Evolutionary conservation across 2,888 invertebrate species (phyloP).

Genomic region (Coleophora flavipennella): DNA sequence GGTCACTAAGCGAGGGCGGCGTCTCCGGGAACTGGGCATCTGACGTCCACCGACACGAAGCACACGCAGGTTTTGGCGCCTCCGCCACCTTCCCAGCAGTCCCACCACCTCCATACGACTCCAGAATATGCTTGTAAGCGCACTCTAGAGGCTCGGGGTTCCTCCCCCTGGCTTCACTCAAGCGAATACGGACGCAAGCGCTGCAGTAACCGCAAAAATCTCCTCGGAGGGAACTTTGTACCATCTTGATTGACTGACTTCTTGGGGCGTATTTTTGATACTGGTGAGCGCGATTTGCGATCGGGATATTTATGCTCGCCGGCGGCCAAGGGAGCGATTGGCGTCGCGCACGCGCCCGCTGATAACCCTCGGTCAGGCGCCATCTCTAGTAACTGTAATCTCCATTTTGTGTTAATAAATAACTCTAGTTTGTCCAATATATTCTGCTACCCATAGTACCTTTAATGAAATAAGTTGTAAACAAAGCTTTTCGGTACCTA

Average conservation of each 20-base stretch:
- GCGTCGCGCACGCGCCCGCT: slow-evolving; percentile 61
- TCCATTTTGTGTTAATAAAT: too few species aligned
- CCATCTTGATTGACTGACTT: slow-evolving; percentile 40
- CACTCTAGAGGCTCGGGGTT: slow-evolving; percentile 57
- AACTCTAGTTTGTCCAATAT: too few species aligned
- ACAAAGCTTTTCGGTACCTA: too few species aligned
- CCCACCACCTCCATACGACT: slow-evolving; percentile 41
- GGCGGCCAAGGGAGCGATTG: slow-evolving; percentile 20
- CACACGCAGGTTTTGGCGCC: slow-evolving; percentile 45
- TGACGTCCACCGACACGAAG: slow-evolving; percentile 63
- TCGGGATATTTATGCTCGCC: slow-evolving; percentile 50
- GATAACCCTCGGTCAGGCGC: slow-evolving; percentile 63
- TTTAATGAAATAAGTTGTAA: too few species aligned
- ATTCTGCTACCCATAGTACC: too few species aligned
- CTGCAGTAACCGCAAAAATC: slow-evolving; percentile 64
- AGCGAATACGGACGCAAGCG: slow-evolving; percentile 56
- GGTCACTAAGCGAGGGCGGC: slow-evolving; percentile 55
- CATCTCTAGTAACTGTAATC: slow-evolving; percentile 16
- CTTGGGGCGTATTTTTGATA: slow-evolving; percentile 34
- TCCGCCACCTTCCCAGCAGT: slow-evolving; percentile 37
- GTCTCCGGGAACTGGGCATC: slow-evolving; percentile 64
- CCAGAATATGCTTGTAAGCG: slow-evolving; percentile 65
- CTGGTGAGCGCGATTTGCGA: slow-evolving; percentile 31
- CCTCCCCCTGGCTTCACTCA: slow-evolving; percentile 54
- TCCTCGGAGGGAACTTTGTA: slow-evolving; percentile 41